These are phyloP conservation scores for Chlorodrepanis virens DNA, from an alignment of 2,113 vertebrate species.

Conservation along the genomic window DNA sequence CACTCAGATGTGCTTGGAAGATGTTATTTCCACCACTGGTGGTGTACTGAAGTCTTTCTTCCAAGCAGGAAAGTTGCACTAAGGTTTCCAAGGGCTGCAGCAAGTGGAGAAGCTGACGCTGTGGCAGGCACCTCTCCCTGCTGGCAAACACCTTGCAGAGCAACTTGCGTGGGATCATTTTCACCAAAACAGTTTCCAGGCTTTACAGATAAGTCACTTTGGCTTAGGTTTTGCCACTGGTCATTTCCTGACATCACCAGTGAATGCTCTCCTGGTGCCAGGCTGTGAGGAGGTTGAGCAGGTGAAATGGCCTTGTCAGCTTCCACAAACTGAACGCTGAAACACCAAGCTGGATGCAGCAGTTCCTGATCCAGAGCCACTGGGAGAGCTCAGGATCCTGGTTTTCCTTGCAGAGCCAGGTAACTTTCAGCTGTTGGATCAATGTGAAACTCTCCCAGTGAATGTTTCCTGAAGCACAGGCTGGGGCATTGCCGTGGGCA, in stretches of 20 bases:
- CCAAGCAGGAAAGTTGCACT: not conserved
- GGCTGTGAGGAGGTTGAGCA: not conserved
- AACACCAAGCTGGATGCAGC: not conserved
- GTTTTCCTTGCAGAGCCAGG: not conserved
- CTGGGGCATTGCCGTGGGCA: not conserved
- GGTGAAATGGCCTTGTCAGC: not conserved
- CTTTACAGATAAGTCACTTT: not conserved
- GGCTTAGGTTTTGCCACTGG: not conserved
- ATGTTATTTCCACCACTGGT: not conserved
- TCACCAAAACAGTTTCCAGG: not conserved
- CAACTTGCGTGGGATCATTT: not conserved
- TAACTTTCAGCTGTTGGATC: not conserved
- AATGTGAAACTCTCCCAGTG: not conserved
- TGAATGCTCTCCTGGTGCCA: not conserved
- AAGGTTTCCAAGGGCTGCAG: not conserved
- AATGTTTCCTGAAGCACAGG: not conserved
- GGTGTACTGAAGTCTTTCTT: not conserved
- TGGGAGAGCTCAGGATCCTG: not conserved
- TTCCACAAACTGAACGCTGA: not conserved
- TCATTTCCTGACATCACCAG: not conserved
- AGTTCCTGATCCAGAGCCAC: not conserved
- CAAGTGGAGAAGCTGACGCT: not conserved
- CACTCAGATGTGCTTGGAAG: not conserved
- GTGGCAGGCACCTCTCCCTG: not conserved
- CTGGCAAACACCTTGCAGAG: not conserved